These are phyloP conservation scores for Saguinus imperator DNA, from an alignment of 2,113 vertebrate species.

Conservation along the genomic window DNA sequence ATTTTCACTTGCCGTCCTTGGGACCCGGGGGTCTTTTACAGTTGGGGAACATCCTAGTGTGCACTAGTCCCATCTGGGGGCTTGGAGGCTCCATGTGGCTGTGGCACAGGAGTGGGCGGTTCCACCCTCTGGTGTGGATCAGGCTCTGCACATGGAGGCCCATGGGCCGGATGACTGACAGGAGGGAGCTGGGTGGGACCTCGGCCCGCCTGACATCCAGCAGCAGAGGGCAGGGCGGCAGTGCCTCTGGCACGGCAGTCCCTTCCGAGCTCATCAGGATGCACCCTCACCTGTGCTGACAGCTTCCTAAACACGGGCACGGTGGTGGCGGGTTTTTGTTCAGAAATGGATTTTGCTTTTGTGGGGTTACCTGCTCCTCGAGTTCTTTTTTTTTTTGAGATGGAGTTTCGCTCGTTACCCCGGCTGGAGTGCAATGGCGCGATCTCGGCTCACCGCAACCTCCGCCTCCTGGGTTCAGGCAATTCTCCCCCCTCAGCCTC, in stretches of 20 bases:
- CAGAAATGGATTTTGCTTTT: too few relatives aligned
- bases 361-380: too few relatives aligned
- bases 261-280: too few relatives aligned
- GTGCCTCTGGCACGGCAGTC: too few relatives aligned
- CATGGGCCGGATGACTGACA: background rate
- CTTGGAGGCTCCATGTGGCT: background rate
- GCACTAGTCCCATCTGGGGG: background rate
- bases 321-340: background rate
- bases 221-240: background rate
- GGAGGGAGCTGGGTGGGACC: background rate
- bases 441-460: too few relatives aligned
- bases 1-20: too few relatives aligned
- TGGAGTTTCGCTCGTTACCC: too few relatives aligned
- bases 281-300: too few relatives aligned
- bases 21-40: background rate
- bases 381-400: background rate
- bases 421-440: too few relatives aligned
- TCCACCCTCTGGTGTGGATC: background rate
- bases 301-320: background rate
- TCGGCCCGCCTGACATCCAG: background rate
- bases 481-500: too few relatives aligned
- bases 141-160: background rate
- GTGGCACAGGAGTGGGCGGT: too few relatives aligned
- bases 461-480: too few relatives aligned
- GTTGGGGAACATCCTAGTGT: background rate